Evolutionary conservation across 92 coral and sea anemone genomes (phyloP).

Genomic region (Phymanthus crucifer): DNA sequence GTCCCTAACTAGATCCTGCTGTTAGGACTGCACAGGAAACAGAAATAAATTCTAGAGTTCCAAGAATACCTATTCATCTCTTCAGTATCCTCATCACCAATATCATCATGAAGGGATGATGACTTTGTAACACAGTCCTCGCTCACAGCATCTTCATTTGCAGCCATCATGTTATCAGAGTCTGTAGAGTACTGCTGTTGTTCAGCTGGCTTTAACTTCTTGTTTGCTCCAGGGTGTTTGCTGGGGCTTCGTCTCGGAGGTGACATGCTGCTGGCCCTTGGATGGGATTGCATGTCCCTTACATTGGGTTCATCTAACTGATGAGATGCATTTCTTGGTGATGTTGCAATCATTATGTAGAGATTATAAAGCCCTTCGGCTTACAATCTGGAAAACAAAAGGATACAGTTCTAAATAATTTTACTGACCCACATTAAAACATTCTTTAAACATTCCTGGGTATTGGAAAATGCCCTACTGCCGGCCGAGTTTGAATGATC

Average conservation of each 20-base stretch:
- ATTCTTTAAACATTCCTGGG: too few species aligned
- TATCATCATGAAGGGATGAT: not conserved
- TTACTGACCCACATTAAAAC: not conserved
- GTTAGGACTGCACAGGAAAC: too few species aligned
- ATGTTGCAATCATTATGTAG: conserved; percentile 25
- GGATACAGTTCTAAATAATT: not conserved
- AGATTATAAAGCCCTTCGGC: conserved; percentile 15
- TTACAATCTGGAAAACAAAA: not conserved
- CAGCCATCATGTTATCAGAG: not conserved
- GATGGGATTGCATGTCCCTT: not conserved
- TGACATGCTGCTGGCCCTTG: not conserved
- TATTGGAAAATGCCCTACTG: too few species aligned
- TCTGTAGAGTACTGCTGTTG: not conserved
- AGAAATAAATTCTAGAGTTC: too few species aligned
- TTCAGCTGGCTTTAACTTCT: not conserved
- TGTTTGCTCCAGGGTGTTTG: not conserved
- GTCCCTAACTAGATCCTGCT: too few species aligned
- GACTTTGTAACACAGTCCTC: not conserved
- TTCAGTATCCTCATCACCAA: not conserved
- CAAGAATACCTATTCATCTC: conserved; percentile 19
- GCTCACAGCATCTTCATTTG: not conserved
- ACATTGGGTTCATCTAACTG: not conserved
- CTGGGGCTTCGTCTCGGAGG: conserved; percentile 5
- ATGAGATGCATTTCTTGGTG: not conserved
- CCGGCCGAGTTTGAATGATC: too few species aligned